A percentile compares a stretch with the other conserved stretches of the same genome.
Evolutionary conservation across 1,140 invertebrate species (phyloP).

Genomic region (Drosophila serrata): DNA sequence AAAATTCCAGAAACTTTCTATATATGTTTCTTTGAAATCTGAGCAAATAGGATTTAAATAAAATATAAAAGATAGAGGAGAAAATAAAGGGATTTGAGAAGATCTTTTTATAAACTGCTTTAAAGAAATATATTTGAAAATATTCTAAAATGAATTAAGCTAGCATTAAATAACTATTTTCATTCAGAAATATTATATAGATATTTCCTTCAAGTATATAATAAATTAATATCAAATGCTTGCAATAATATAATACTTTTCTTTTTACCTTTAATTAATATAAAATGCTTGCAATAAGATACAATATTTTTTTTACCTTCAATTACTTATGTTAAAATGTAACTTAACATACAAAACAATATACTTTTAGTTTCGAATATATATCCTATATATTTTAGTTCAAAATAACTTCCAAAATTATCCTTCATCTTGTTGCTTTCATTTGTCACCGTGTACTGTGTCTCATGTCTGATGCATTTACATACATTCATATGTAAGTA

Average conservation of each 20-base stretch:
- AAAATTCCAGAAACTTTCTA: background rate
- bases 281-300: background rate
- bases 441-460: conserved; percentile 6
- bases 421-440: no score
- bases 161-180: background rate
- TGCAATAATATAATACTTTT: background rate
- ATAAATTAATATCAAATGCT: background rate
- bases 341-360: background rate
- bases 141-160: background rate
- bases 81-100: no score
- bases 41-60: background rate
- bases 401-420: fast-evolving
- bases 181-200: background rate
- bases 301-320: background rate
- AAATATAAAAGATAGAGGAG: background rate
- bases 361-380: background rate
- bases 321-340: background rate
- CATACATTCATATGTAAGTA: conserved; percentile 27
- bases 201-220: background rate
- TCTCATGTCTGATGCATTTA: conserved; percentile 4
- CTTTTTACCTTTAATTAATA: background rate
- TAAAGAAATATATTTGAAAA: background rate
- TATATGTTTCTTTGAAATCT: background rate
- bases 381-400: no score
- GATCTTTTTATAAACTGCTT: background rate